Evolutionary conservation across 2,797 vertebrate genomes (phyloP), one percentile per base, ranked within the genome.

Genomic region (Liasis olivaceus): DNA sequence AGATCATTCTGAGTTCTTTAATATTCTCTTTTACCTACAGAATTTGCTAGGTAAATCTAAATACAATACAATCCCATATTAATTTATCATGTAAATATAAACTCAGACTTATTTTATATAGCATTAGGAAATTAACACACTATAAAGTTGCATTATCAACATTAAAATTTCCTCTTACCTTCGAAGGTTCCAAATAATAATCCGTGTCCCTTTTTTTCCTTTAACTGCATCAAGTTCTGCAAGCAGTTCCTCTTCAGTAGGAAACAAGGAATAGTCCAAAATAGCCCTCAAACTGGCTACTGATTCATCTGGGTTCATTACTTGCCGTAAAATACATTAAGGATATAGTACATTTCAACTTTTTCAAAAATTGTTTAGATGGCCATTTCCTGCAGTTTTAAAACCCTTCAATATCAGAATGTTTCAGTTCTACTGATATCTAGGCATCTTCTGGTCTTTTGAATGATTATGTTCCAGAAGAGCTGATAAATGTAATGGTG

Each of bases 121-220:
- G 20, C 4, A 59, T 8, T 89, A 62, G 24, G 28, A 81, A 81
- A 87, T 51, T 22, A 31, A 31, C 12, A 26, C 9, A 81, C 9
- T 81, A 1, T 51, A 59, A 92, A 22, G 0, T 13, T 66, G 4
- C 54, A 90, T 90, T 87, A 47, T 36, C 15, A 47, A 42, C 31
- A 69, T 28, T 0, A 63, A 64, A 9, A 20, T 4, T 90, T 63
- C 4, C 84, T n/a, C 96, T 96, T 96, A 99, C 99, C 98, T 98
- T 96, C 98, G 98, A 51, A 99, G 98, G 93, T 98, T 99, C 99
- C 99, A 99, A 94, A 99, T 99, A 94, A 99, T 99, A 95, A 99
- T 99, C 93, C 98, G 97, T 17, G 99, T 99, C n/a, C 92, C 92
- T 22, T 98, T 99, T 93, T 97, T 97, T 0, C 94, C 95, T 0